phyloP scores from a whole-genome alignment of 2,113 vertebrate species.

The Channa maculata region DNA sequence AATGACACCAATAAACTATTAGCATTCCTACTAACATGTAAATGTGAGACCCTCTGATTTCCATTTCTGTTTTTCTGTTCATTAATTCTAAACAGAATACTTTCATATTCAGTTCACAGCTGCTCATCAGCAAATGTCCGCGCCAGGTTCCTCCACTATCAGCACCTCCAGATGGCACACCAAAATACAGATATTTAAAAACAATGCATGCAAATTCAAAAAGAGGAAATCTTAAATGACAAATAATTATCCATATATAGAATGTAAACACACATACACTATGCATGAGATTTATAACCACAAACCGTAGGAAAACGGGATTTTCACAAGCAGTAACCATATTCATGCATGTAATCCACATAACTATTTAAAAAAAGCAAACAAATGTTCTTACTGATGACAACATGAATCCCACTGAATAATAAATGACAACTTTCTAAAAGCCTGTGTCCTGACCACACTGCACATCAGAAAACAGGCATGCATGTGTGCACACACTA shows the following conservation, averaged over 20 bases:
- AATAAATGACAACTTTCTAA: conserved; percentile 68
- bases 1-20: not conserved
- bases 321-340: not conserved
- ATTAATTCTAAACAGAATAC: not conserved
- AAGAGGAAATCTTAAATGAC: not conserved
- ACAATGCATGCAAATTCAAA: not conserved
- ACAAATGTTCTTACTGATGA: conserved; percentile 36
- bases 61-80: not conserved
- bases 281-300: not conserved
- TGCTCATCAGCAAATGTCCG: not conserved
- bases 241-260: not conserved
- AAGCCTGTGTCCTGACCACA: conserved; percentile 36
- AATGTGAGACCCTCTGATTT: not conserved
- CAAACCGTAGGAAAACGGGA: not conserved
- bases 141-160: not conserved
- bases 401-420: conserved; percentile 63
- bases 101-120: conserved; percentile 1
- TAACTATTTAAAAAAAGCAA: conserved; percentile 2
- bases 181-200: not conserved
- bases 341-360: not conserved
- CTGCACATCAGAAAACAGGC: not conserved
- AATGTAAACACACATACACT: too few relatives aligned
- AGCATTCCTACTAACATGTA: not conserved
- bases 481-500: conserved; percentile 10
- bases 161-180: not conserved